Percentiles rank a stretch among this genome's conserved stretches.
Conservation (phyloP, 2,113 vertebrate genomes). For the Thalassarche chlororhynchos region DNA sequence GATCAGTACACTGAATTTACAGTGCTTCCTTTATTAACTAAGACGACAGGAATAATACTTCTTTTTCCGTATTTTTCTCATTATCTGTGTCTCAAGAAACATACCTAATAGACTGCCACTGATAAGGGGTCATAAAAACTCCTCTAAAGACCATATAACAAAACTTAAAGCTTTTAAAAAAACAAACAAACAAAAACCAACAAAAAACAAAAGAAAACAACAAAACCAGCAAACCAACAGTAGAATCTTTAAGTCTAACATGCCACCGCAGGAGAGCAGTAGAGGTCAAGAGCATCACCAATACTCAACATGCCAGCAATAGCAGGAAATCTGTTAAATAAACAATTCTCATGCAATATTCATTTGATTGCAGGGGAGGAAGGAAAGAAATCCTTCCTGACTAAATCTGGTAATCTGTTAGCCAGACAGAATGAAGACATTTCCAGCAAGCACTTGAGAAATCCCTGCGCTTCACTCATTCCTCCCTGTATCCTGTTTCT, state of each 20-base stretch:
- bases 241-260: not conserved
- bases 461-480: not conserved
- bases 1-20: not conserved
- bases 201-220: not conserved
- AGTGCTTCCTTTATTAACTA: not conserved
- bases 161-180: not conserved
- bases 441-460: slow-evolving; percentile 24
- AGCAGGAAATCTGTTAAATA: not conserved
- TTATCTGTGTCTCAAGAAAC: not conserved
- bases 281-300: not conserved
- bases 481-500: not conserved
- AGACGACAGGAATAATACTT: not conserved
- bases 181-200: not conserved
- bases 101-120: not conserved
- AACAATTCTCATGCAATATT: not conserved
- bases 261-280: not conserved
- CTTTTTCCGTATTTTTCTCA: not conserved
- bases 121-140: not conserved
- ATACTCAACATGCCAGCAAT: not conserved
- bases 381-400: slow-evolving; percentile 15
- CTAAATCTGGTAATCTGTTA: not conserved
- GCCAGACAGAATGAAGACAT: not conserved
- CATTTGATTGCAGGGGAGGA: not conserved
- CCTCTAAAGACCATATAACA: not conserved
- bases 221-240: not conserved